Conservation (phyloP, 2,888 invertebrate genomes). For the Rhyacophila evoluta region DNA sequence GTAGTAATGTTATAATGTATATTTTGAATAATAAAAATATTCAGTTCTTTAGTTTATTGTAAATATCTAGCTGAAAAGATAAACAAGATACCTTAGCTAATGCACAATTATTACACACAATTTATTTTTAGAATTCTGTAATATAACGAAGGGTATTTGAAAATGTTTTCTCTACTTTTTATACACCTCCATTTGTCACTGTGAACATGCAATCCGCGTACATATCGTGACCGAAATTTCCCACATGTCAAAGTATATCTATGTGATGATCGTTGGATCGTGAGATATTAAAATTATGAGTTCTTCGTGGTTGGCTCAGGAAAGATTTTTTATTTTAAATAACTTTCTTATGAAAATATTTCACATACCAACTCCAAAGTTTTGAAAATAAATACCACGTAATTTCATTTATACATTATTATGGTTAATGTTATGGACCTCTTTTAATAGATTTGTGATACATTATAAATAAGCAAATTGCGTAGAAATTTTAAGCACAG, state of each 20-base stretch:
- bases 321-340: slow-evolving; percentile 1
- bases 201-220: neutral
- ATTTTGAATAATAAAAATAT: no score
- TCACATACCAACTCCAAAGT: neutral
- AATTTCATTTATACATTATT: neutral
- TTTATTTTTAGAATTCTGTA: neutral
- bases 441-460: no score
- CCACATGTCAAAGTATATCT: neutral
- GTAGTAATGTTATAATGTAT: no score
- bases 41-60: no score
- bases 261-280: neutral
- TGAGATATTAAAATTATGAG: slow-evolving; percentile 16
- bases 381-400: neutral
- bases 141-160: neutral
- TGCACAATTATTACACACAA: no score
- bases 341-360: neutral
- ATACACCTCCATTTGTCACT: neutral
- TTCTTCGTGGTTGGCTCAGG: neutral
- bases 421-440: no score
- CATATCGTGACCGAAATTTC: neutral
- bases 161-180: neutral
- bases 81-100: no score
- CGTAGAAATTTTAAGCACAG: no score
- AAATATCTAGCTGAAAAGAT: no score
- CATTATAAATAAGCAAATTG: no score